These are phyloP conservation scores for Calliopsis andreniformis DNA, from an alignment of 1,140 invertebrate species.

Conservation along the genomic window DNA sequence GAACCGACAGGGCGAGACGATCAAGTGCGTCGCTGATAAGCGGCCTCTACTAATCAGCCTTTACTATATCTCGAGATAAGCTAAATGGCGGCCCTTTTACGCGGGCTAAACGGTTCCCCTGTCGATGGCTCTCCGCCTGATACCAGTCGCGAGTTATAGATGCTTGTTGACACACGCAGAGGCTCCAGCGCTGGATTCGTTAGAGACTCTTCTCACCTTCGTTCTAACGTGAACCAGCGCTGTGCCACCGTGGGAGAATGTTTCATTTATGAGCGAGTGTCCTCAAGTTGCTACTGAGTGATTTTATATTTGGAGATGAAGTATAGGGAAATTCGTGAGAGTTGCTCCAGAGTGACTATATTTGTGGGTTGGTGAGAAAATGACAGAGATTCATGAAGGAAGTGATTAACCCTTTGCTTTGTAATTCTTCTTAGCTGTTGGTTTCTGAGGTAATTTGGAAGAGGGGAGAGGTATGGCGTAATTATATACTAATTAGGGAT, in stretches of 20 bases:
- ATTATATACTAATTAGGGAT: too few species aligned
- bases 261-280: neutral
- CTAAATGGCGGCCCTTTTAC: slow-evolving; percentile 60
- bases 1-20: slow-evolving; percentile 44
- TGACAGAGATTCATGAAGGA: too few species aligned
- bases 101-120: slow-evolving; percentile 42
- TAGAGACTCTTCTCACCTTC: neutral
- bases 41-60: slow-evolving; percentile 36
- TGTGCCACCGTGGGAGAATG: neutral
- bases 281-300: too few species aligned
- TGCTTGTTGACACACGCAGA: neutral
- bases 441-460: too few species aligned
- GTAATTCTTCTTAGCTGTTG: too few species aligned
- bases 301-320: too few species aligned
- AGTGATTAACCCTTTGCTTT: too few species aligned
- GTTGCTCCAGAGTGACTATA: too few species aligned
- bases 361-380: too few species aligned
- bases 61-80: slow-evolving; percentile 54
- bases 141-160: slow-evolving; percentile 31
- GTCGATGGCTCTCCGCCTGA: slow-evolving; percentile 19
- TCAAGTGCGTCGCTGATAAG: slow-evolving; percentile 55
- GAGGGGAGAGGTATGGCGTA: too few species aligned
- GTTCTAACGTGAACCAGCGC: neutral
- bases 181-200: neutral
- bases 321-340: too few species aligned